Base-by-base conservation (phyloP, 2,113 vertebrate genomes). In the Pagrus major region DNA sequence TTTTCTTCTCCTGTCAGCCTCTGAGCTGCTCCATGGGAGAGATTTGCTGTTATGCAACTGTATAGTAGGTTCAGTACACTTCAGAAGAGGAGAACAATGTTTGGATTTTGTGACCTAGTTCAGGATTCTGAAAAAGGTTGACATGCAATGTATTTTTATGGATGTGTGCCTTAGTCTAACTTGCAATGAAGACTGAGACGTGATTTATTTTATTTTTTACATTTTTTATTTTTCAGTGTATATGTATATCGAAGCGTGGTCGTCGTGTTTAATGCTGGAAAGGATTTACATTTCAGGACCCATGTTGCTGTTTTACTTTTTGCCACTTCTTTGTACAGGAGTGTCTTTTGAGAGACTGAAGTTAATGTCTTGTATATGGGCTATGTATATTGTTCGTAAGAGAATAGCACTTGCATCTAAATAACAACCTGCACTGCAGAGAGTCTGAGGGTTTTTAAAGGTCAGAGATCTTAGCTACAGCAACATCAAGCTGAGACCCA, bases 11-110 rank as follows among this genome's bases (percentile, higher is more conserved):
- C 60, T 35, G 75, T 88, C 83, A 71, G 72, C 33, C 33, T 21
- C 84, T 52, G 84, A 76, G 58, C 86, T 63, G 75, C 76, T 80
- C n/a, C 68, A 69, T 41, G 51, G 56, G 59, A 64, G 70, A 71
- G 75, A 73, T 71, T 37, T 66, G 20, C 51, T 42, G 77, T 90
- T 86, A 84, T 31, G 71, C 60, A 90, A 87, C 70, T 55, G 39
- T 46, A 7, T 63, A 67, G 80, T 71, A 66, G 61, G 39, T 73
- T 78, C 72, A 78, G 52, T 61, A 25, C 35, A 23, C 70, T 73
- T 59, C 42, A 81, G 47, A 77, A 42, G 66, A 85, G 39, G 35
- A 71, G 20, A 31, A 68, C 41, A 16, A 8, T 23, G 59, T 83
- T 84, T 76, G 60, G 63, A 83, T 83, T 78, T 58, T 20, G 52